phyloP scores from a whole-genome alignment of 2,797 vertebrate species.

The Bradypus variegatus region DNA sequence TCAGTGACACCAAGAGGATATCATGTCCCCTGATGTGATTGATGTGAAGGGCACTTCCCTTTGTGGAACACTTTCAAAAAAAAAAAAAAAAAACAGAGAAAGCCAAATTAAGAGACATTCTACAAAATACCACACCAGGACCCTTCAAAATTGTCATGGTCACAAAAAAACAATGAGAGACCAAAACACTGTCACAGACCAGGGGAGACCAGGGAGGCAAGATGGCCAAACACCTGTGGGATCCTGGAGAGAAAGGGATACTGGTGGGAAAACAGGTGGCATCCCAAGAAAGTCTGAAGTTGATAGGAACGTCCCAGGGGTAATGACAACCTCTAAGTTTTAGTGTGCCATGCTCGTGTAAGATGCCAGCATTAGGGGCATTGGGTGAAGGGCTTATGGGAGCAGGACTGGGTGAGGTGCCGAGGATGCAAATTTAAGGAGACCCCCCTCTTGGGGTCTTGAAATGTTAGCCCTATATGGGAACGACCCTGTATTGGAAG shows the following conservation, averaged over 20 bases:
- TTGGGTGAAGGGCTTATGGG: rapidly evolving
- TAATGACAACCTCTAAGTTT: background rate
- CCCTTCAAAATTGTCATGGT: background rate
- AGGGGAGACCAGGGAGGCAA: background rate
- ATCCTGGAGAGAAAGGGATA: background rate
- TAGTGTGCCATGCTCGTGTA: rapidly evolving
- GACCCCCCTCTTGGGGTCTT: rapidly evolving
- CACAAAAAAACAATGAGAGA: background rate
- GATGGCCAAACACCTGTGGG: rapidly evolving
- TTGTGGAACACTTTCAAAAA: background rate
- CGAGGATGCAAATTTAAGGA: background rate
- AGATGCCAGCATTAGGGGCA: rapidly evolving
- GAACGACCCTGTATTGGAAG: background rate
- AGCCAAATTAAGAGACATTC: background rate
- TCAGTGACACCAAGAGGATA: rapidly evolving
- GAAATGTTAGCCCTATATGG: rapidly evolving
- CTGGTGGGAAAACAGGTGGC: background rate
- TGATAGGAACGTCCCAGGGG: background rate
- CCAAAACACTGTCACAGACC: background rate
- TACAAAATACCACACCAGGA: background rate
- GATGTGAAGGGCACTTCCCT: background rate
- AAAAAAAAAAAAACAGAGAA: background rate
- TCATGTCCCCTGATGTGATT: rapidly evolving
- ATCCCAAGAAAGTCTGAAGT: background rate
- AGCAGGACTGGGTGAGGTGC: rapidly evolving